These are phyloP conservation scores for Phodopus roborovskii DNA, from an alignment of 2,113 vertebrate genomes.

Conservation along the genomic window DNA sequence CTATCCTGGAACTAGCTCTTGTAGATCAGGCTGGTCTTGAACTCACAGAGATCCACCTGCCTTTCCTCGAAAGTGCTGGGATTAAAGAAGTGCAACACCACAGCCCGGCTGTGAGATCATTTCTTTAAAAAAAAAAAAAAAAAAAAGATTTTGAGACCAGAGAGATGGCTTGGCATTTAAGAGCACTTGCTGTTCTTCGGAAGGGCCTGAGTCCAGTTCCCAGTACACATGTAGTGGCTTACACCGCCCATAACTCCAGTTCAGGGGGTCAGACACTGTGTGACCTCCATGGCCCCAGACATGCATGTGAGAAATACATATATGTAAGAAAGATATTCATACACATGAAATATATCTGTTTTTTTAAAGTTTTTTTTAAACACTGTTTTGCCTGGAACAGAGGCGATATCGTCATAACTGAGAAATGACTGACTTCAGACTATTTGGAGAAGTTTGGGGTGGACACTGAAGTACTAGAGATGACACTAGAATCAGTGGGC, in stretches of 20 bases:
- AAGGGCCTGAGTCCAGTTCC: not conserved
- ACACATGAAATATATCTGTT: not conserved
- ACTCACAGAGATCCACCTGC: too few species aligned
- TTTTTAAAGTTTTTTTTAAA: not conserved
- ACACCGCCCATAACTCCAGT: not conserved
- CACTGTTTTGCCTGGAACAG: not conserved
- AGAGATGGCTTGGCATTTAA: not conserved
- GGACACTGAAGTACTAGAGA: slow-evolving; percentile 5
- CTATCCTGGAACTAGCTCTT: too few species aligned
- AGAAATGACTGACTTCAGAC: not conserved
- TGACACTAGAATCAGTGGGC: not conserved
- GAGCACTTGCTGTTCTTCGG: not conserved
- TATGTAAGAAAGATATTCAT: not conserved
- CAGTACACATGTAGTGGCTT: not conserved
- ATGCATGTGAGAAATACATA: not conserved
- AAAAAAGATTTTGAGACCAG: not conserved
- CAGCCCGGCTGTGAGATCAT: too few species aligned
- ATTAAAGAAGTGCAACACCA: too few species aligned
- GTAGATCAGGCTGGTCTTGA: too few species aligned
- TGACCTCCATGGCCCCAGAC: not conserved
- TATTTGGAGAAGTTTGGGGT: slow-evolving; percentile 30
- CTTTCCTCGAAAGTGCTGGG: too few species aligned
- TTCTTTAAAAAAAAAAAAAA: not conserved
- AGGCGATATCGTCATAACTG: not conserved
- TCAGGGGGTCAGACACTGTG: not conserved